Conservation (phyloP, 2,888 invertebrate species). For the Leptarthrus brevirostris region DNA sequence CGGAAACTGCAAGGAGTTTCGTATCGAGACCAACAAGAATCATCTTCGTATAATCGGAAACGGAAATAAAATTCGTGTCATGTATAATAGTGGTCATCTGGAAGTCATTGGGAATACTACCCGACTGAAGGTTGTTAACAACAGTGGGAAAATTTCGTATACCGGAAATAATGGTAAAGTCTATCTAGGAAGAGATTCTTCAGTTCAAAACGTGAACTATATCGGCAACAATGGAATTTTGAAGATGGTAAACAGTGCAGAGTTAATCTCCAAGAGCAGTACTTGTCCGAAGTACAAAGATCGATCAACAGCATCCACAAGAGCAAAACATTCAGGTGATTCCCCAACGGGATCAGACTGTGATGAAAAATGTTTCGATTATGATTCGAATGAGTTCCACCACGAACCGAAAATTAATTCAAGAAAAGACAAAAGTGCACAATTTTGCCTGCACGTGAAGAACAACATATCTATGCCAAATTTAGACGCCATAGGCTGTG, state of each 20-base stretch:
- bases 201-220: conserved; percentile 62
- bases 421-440: neutral
- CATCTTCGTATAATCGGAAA: conserved; percentile 65
- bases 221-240: conserved; percentile 64
- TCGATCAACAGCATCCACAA: neutral
- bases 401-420: neutral
- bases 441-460: conserved; percentile 27
- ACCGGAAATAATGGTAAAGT: conserved; percentile 65
- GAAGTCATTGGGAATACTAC: conserved; percentile 64
- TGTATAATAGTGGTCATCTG: conserved; percentile 60
- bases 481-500: conserved; percentile 49
- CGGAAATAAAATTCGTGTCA: conserved; percentile 64
- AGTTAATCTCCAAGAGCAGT: conserved; percentile 50
- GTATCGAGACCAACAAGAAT: conserved; percentile 61
- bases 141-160: conserved; percentile 62
- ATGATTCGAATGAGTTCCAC: neutral
- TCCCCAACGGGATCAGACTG: neutral
- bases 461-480: conserved; percentile 57
- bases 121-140: conserved; percentile 62
- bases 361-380: neutral
- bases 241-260: conserved; percentile 61
- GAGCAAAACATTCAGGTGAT: conserved; percentile 12
- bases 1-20: conserved; percentile 65
- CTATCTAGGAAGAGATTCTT: conserved; percentile 62
- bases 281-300: conserved; percentile 16